Conservation (phyloP, 2,797 vertebrate genomes). For the Aythya fuligula region DNA sequence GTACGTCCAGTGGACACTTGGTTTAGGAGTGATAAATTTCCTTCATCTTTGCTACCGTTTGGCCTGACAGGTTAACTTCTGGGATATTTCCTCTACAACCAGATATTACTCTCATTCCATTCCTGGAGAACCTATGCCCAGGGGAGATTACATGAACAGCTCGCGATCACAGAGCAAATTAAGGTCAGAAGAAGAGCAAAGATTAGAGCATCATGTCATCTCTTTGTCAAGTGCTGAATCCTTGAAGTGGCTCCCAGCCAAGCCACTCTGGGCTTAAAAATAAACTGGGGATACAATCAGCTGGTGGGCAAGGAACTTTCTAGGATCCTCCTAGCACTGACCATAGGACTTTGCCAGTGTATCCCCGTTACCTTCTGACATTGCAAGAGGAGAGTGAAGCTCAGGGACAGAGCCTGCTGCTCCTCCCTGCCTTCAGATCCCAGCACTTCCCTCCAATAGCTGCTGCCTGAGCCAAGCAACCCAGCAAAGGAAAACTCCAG, state of each 20-base stretch:
- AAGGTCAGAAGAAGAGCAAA: neutral
- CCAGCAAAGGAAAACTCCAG: neutral
- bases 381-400: neutral
- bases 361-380: neutral
- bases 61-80: neutral
- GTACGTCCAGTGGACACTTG: neutral
- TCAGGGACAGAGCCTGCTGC: neutral
- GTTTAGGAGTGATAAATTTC: neutral
- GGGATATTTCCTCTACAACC: neutral
- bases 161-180: neutral
- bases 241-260: neutral
- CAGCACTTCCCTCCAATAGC: neutral
- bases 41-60: neutral
- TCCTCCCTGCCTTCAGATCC: neutral
- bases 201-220: neutral
- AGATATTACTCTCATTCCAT: neutral
- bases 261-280: neutral
- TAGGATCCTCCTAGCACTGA: neutral
- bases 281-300: neutral
- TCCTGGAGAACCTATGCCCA: neutral
- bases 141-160: neutral
- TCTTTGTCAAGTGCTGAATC: neutral
- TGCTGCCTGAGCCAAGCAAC: neutral
- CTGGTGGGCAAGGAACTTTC: neutral
- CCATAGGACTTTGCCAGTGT: neutral